Evolutionary conservation across 1,140 invertebrate genomes (phyloP).

Genomic region (Lerema accius): DNA sequence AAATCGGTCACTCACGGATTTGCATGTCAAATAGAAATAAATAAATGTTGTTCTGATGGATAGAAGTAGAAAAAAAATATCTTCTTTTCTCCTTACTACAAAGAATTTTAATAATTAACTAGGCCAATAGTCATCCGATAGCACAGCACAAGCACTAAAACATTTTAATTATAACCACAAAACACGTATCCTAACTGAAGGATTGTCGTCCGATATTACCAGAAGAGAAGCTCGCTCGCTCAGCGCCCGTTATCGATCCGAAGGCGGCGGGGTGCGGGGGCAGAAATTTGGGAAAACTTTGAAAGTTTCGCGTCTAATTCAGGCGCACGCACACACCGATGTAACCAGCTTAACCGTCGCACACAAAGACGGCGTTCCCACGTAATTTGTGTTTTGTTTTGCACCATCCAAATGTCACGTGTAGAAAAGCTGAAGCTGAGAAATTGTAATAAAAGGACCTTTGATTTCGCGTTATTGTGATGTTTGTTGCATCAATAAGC

Average conservation of each 20-base stretch:
- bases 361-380: conserved; percentile 53
- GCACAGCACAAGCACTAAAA: no score
- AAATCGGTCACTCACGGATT: no score
- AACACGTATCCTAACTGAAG: conserved; percentile 63
- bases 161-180: conserved; percentile 59
- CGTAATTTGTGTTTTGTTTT: conserved; percentile 76
- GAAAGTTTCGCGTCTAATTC: conserved; percentile 83
- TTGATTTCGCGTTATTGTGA: not conserved
- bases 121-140: no score
- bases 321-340: conserved; percentile 78
- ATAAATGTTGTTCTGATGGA: no score
- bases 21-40: no score
- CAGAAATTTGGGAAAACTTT: conserved; percentile 82
- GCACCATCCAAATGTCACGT: conserved; percentile 67
- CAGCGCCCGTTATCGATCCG: conserved; percentile 75
- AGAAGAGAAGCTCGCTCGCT: conserved; percentile 66
- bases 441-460: not conserved
- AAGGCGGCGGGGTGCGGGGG: conserved; percentile 59
- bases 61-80: no score
- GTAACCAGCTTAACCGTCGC: conserved; percentile 58
- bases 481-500: no score
- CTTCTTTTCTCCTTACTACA: no score
- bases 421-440: conserved; percentile 3
- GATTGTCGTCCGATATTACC: conserved; percentile 77
- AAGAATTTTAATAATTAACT: conserved; percentile 1